Evolutionary conservation across 2,113 vertebrate genomes (phyloP), one percentile per base, ranked within the genome.

Genomic region (Coracopsis vasa): DNA sequence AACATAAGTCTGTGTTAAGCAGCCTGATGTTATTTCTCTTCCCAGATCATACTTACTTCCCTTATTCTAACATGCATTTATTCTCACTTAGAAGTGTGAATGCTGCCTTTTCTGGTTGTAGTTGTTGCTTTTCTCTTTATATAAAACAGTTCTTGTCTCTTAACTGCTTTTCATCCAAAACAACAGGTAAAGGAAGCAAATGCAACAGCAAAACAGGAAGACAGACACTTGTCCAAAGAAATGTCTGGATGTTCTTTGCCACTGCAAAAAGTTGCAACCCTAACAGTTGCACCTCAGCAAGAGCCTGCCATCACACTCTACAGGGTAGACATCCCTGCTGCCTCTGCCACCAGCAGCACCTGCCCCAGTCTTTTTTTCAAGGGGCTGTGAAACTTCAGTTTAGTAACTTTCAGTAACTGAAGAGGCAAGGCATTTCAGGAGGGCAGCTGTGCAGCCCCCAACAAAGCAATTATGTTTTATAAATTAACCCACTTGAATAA

Each of bases 1-100:
- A 47, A 16, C 0, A 0, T 0, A 45, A 45, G 31, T 10, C 29
- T 35, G 35, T 5, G 16, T 37, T 39, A 35, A 72, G 42, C 42
- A 88, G 25, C 11, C 75, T 77, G 62, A 45, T 2, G 4, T 58
- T n/a, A 62, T 16, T 86, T 90, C 64, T 86, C 54, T 82, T 92
- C 67, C 70, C 50, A 58, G 16, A 70, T 12, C 31, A 65, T 13
- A 50, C 47, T 51, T 47, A 15, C 13, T 60, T 71, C 51, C 27
- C 80, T 91, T 84, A 89, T 53, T 74, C 54, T 65, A 87, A 62
- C 11, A 28, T 7, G 7, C 16, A 35, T 78, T 80, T 89, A 83
- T 62, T 78, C 50, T 81, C 41, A n/a, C 45, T 78, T 29, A 41
- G 10, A 83, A 73, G 16, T 10, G 16, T 3, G 11, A 88, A 72